Evolutionary conservation across 2,113 vertebrate genomes (phyloP), one percentile per base, ranked within the genome.

Genomic region (Numida meleagris): DNA sequence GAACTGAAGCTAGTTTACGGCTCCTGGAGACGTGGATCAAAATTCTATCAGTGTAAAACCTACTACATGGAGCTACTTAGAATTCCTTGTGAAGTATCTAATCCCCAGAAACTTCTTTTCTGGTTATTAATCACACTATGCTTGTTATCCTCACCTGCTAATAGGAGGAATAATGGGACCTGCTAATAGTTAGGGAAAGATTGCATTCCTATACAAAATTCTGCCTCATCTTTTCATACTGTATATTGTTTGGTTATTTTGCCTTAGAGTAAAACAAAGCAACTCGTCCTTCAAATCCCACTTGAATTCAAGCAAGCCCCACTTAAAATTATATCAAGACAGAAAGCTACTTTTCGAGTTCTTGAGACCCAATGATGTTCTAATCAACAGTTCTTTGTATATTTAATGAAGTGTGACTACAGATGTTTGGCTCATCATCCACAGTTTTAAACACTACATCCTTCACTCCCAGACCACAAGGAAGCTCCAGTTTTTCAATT

Each of bases 21-120:
- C 65, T 94, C 43, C 72, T 86, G 23, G 51, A 82, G 36, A 46
- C 50, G 67, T 33, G 38, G 76, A 76, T 84, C 82, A 86, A 78
- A 85, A 79, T 12, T 77, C 48, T 48, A 73, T 88, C 91, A 92
- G 51, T 0, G 0, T 43, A 45, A 74, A 92, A 71, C 42, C 12
- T 91, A 36, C 72, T 73, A 53, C 27, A 51, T 27, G 57, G 18
- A 92, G 45, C 20, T 82, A n/a, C 83, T 95, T 51, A 24, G 86
- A 80, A 59, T 66, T 93, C 78, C 90, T 88, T 86, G 78, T 93
- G 70, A 90, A 85, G 79, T 57, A 65, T 51, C 51, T 83, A 77
- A 93, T 86, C 88, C 74, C 45, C 61, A 88, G 45, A 93, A 92
- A 31, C 29, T 48, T 31, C 59, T 96, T 79, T 59, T 88, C 68